Conservation (phyloP, 1,140 invertebrate species). For the Antheraea pernyi region DNA sequence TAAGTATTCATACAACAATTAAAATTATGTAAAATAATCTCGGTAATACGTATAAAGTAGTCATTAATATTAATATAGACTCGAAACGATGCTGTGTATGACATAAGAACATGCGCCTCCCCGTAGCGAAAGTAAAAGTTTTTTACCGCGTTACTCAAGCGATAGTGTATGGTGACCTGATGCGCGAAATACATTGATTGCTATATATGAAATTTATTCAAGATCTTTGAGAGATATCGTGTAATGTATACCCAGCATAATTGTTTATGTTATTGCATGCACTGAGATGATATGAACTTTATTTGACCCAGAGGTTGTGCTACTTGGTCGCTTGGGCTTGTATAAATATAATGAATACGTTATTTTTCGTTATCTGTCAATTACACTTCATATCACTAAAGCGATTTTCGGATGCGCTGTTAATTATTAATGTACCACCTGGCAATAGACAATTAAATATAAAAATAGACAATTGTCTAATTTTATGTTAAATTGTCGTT, state of each 20-base stretch:
- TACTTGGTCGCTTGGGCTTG: background rate
- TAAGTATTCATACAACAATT: background rate
- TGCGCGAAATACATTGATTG: background rate
- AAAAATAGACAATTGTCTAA: no score
- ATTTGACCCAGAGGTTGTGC: background rate
- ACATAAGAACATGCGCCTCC: slow-evolving; percentile 1
- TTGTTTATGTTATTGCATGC: background rate
- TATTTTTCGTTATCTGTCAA: no score
- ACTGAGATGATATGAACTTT: background rate
- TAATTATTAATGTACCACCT: no score
- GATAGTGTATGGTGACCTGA: background rate
- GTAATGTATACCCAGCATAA: background rate
- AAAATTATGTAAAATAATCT: slow-evolving; percentile 4
- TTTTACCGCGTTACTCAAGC: background rate
- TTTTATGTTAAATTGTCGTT: no score
- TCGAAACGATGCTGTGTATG: background rate
- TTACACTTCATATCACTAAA: no score
- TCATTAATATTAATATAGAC: background rate
- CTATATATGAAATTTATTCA: background rate
- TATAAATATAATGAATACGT: background rate
- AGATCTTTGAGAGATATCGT: no score
- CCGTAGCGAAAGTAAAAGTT: background rate
- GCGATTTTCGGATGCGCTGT: no score
- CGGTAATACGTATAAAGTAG: background rate
- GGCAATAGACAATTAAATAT: no score